These are phyloP conservation scores for Scylla paramamosain DNA, from an alignment of 1,140 invertebrate species.

Conservation along the genomic window DNA sequence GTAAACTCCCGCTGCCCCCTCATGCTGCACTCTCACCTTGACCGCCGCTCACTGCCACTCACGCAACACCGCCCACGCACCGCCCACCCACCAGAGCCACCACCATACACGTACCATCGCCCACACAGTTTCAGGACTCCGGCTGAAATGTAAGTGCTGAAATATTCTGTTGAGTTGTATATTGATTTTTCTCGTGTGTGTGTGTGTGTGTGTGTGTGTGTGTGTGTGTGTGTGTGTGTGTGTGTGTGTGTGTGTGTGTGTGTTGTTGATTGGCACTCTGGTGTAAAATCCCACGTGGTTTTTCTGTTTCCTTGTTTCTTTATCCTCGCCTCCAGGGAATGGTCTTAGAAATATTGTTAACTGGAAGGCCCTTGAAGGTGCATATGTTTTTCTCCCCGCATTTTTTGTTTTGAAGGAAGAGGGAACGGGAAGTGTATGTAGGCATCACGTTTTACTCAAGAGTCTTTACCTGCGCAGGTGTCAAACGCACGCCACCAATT, in stretches of 20 bases:
- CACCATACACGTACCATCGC: too few relatives aligned
- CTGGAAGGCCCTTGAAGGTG: too few relatives aligned
- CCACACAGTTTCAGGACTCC: too few relatives aligned
- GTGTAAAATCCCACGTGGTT: not conserved
- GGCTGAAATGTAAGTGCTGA: not conserved
- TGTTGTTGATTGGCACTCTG: not conserved
- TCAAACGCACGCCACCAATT: not conserved
- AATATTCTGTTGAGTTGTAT: not conserved
- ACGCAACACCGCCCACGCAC: not conserved
- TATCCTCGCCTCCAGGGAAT: not conserved
- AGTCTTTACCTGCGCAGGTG: not conserved
- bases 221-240: not conserved
- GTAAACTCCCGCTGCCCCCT: not conserved
- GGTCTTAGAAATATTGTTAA: not conserved
- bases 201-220: slow-evolving; percentile 19
- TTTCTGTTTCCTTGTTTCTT: not conserved
- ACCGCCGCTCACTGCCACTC: not conserved
- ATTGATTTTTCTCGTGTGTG: not conserved
- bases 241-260: not conserved
- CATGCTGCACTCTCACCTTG: not conserved
- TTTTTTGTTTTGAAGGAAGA: too few relatives aligned
- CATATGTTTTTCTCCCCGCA: too few relatives aligned
- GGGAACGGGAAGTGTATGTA: not conserved
- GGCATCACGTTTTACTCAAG: not conserved
- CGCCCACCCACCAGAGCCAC: not conserved